phyloP scores from a whole-genome alignment of 1,140 invertebrate genomes.

The Philotrypesis tridentata region DNA sequence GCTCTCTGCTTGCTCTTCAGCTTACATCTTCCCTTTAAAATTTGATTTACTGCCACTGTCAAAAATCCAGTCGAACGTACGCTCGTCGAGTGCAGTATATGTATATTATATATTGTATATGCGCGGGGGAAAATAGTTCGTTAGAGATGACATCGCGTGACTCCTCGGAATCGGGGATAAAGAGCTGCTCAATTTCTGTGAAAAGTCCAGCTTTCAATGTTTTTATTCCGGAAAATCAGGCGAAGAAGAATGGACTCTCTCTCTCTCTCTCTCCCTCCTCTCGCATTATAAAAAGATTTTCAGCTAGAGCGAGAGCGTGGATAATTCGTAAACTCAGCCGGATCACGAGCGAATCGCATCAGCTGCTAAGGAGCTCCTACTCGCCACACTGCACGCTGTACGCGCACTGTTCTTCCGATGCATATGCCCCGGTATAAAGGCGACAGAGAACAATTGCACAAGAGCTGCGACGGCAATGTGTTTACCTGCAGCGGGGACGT shows the following conservation, averaged over 20 bases:
- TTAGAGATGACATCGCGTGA: neutral
- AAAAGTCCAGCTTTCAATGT: slow-evolving; percentile 19
- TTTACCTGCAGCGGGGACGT: neutral
- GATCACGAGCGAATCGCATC: slow-evolving; percentile 56
- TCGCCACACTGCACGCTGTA: slow-evolving; percentile 8
- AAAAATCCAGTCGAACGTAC: neutral
- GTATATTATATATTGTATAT: neutral
- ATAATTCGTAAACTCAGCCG: slow-evolving; percentile 49
- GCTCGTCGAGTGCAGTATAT: neutral
- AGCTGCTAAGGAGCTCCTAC: slow-evolving; percentile 40
- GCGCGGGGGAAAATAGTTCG: neutral
- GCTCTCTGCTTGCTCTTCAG: neutral
- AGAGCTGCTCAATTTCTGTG: slow-evolving; percentile 34
- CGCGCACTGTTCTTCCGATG: neutral
- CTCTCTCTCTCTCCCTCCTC: no score
- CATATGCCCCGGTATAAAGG: neutral
- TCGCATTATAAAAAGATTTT: slow-evolving; percentile 42
- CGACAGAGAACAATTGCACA: neutral
- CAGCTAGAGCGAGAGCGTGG: slow-evolving; percentile 42
- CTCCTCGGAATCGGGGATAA: slow-evolving; percentile 20
- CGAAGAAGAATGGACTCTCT: slow-evolving; percentile 33
- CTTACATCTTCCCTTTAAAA: neutral
- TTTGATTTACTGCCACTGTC: slow-evolving; percentile 28
- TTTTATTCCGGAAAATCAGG: slow-evolving; percentile 44
- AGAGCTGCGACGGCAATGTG: neutral